Evolutionary conservation across 2,113 vertebrate species (phyloP).

Genomic region (Crocuta crocuta): DNA sequence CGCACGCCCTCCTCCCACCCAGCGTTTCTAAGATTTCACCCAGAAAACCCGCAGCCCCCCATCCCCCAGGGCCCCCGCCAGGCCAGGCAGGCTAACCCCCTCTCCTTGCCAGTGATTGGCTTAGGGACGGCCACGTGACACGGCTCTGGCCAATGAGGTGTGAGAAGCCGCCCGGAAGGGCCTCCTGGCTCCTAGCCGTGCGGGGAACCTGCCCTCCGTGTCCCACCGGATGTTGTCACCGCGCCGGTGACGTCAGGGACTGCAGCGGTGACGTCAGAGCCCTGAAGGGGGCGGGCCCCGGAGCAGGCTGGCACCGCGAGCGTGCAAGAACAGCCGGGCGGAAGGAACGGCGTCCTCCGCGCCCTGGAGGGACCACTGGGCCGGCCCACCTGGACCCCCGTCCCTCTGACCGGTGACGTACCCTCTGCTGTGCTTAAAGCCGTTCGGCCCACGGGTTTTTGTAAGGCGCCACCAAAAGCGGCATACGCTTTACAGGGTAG

Average conservation of each 20-base stretch:
- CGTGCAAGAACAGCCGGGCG: not conserved
- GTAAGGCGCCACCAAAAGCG: not conserved
- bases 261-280: not conserved
- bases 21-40: not conserved
- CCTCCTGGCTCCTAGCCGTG: rapidly evolving
- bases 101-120: not conserved
- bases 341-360: not conserved
- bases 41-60: not conserved
- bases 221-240: rapidly evolving
- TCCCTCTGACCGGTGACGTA: not conserved
- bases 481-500: no score
- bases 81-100: not conserved
- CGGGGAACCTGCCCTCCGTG: not conserved
- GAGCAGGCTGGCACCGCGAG: not conserved
- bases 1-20: not conserved
- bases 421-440: not conserved
- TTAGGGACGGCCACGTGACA: not conserved
- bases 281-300: rapidly evolving
- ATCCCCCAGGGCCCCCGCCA: not conserved
- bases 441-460: no score
- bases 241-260: rapidly evolving
- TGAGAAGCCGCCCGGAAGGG: not conserved
- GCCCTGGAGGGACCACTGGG: not conserved
- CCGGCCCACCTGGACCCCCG: no score
- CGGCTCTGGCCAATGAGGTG: not conserved